Percentiles rank a stretch among this genome's conserved stretches.
Conservation (phyloP, 2,797 vertebrate species). For the Sus cebifrons region DNA sequence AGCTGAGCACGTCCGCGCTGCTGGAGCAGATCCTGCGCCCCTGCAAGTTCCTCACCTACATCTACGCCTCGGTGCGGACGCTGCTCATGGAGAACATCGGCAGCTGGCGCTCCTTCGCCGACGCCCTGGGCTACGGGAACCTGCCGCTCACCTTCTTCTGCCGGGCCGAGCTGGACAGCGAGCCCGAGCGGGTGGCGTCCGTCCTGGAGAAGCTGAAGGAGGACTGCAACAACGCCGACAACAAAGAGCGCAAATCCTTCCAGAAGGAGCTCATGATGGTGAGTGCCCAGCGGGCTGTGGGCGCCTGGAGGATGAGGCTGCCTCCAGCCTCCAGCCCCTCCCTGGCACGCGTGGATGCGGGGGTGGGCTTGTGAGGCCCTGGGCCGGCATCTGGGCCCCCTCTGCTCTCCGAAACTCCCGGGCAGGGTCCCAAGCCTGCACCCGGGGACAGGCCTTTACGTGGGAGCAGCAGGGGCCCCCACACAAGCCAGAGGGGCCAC, state of each 20-base stretch:
- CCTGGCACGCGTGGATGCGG: fast-evolving
- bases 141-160: conserved; percentile 96
- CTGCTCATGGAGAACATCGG: conserved; percentile 98
- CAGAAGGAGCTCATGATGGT: conserved; percentile 99
- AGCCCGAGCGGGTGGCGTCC: conserved; percentile 96
- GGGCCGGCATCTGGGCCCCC: fast-evolving
- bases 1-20: conserved; percentile 95
- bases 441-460: fast-evolving
- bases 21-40: conserved; percentile 98
- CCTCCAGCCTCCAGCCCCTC: fast-evolving
- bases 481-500: fast-evolving
- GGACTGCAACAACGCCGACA: conserved; percentile 95
- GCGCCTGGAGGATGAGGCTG: fast-evolving
- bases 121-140: conserved; percentile 95
- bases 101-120: conserved; percentile 96
- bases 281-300: conserved; percentile 79
- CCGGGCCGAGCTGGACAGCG: conserved; percentile 95
- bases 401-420: not conserved
- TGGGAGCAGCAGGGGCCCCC: fast-evolving
- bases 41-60: conserved; percentile 98
- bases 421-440: too few relatives aligned
- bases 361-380: fast-evolving
- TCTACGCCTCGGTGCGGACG: conserved; percentile 97
- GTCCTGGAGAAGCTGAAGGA: conserved; percentile 99
- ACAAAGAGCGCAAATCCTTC: conserved; percentile 97